Percentiles rank a stretch among this genome's conserved stretches.
phyloP scores from a whole-genome alignment of 2,888 invertebrate genomes.

The Pseudococcus jackbeardsleyi region DNA sequence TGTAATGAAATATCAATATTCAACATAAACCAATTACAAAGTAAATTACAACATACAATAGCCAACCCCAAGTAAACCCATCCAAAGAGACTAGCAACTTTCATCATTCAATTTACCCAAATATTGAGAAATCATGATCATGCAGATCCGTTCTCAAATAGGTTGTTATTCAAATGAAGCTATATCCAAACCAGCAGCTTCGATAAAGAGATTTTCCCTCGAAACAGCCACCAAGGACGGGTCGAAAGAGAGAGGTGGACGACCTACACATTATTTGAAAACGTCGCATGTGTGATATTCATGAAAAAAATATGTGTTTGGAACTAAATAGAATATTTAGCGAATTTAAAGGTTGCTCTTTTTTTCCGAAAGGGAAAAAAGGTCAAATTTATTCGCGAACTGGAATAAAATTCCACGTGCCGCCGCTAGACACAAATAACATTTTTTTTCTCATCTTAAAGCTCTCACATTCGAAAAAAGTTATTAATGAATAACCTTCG shows the following conservation, averaged over 20 bases:
- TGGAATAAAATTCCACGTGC: neutral
- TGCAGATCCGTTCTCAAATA: neutral
- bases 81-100: neutral
- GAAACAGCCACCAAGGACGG: neutral
- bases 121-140: neutral
- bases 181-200: neutral
- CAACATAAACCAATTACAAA: neutral
- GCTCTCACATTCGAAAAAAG: constrained; percentile 1
- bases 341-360: neutral
- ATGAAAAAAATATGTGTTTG: neutral
- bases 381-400: constrained; percentile 8
- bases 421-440: neutral
- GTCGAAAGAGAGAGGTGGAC: neutral
- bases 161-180: neutral
- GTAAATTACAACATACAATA: neutral
- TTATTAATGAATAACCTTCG: constrained; percentile 22
- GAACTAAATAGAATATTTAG: constrained; percentile 7
- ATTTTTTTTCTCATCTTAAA: neutral
- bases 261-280: neutral
- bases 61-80: neutral
- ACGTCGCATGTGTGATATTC: neutral
- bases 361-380: neutral
- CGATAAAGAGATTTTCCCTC: neutral
- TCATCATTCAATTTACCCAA: neutral
- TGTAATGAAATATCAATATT: neutral